Evolutionary conservation across 2,113 vertebrate genomes (phyloP), one percentile per base, ranked within the genome.

Genomic region (Archocentrus centrarchus): DNA sequence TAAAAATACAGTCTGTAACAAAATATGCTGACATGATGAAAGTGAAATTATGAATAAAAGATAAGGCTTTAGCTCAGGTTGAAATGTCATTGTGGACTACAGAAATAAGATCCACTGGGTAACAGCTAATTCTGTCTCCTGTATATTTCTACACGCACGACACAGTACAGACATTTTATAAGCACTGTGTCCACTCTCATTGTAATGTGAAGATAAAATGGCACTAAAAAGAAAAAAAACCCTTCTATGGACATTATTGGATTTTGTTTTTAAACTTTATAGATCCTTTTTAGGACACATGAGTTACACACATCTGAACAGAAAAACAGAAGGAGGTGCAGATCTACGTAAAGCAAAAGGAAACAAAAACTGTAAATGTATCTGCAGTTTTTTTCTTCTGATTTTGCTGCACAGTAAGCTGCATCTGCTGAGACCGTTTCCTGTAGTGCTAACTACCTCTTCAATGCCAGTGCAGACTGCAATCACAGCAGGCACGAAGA

Each of bases 401-500:
- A 73, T 47, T 55, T 55, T 73, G 32, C 68, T 53, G 27, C 75
- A 62, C 73, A 73, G 57, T 66, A 62, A 35, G 86, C 60, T 4
- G 3, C 9, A 61, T 76, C 64, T 73, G 11, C 47, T 73, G 27
- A 55, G 68, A 55, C 47, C n/a, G 32, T 55, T 73, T 80, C 66
- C 83, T 59, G 32, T 24, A 27, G 84, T 2, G 4, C 7, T 63
- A 75, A 81, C 83, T 79, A 47, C 76, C 76, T 66, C 47, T 59
- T 27, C 39, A 1, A n/a, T 70, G 78, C 9, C 68, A 50, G 30
- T 53, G 68, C 24, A 60, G 76, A 84, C 47, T 77, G 41, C 82
- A 75, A 91, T 82, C 82, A 68, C 84, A 82, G 58, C 81, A 82
- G 76, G 39, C 13, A 35, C 27, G 14, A 77, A 41, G 70, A 78